Conservation (phyloP, 1,140 invertebrate species). For the Sipha flava region DNA sequence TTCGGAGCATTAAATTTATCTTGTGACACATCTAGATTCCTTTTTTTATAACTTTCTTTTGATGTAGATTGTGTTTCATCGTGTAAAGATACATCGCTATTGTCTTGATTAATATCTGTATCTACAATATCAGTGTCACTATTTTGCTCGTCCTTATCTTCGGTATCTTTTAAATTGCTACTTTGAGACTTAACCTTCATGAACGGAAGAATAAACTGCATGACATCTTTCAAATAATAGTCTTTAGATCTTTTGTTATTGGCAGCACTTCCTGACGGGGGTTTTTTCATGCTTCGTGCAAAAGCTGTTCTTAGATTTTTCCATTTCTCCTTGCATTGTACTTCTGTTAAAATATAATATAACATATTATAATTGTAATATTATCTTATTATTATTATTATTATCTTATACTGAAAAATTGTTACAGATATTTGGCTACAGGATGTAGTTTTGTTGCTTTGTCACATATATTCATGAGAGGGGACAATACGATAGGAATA, state of each 20-base stretch:
- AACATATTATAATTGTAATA: no score
- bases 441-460: background rate
- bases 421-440: background rate
- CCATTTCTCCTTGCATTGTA: slow-evolving; percentile 33
- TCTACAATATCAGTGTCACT: background rate
- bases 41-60: background rate
- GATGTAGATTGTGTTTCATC: background rate
- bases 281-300: slow-evolving; percentile 28
- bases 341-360: background rate
- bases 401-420: background rate
- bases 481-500: background rate
- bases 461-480: background rate
- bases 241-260: slow-evolving; percentile 26
- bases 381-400: no score
- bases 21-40: background rate
- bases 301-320: slow-evolving; percentile 24
- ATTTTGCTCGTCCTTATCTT: background rate
- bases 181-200: background rate
- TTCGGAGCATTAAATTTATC: background rate
- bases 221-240: slow-evolving; percentile 20
- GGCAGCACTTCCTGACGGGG: slow-evolving; percentile 18
- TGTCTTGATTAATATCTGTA: background rate
- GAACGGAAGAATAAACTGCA: slow-evolving; percentile 12
- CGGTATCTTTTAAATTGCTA: background rate
- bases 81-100: background rate